Percentiles rank a stretch among this genome's conserved stretches.
Evolutionary conservation across 2,113 vertebrate genomes (phyloP).

Genomic region (Perca flavescens): DNA sequence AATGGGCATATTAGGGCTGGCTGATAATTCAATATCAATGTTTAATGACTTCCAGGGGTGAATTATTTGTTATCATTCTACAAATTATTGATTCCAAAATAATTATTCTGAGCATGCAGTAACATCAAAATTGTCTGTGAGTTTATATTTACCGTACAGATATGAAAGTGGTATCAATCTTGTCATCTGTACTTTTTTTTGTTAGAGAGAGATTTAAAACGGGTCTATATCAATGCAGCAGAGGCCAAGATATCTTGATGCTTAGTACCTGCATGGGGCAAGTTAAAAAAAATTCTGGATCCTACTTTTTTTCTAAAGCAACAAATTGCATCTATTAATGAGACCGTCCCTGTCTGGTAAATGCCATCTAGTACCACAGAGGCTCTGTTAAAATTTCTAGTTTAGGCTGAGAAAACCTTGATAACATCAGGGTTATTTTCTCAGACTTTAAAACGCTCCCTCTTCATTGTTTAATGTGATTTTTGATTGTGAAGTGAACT

Average conservation of each 20-base stretch:
- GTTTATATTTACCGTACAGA: background rate
- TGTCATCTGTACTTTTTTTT: too few relatives aligned
- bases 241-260: too few relatives aligned
- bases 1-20: conserved; percentile 16
- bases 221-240: too few relatives aligned
- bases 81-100: background rate
- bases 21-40: background rate
- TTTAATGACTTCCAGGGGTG: conserved; percentile 2
- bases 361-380: background rate
- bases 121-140: background rate
- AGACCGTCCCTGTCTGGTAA: background rate
- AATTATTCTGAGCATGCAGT: background rate
- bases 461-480: background rate
- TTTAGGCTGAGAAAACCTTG: background rate
- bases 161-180: too few relatives aligned
- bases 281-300: background rate
- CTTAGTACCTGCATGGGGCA: too few relatives aligned
- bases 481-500: background rate
- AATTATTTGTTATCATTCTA: background rate
- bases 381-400: background rate
- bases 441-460: background rate
- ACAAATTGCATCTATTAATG: background rate
- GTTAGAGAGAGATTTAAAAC: too few relatives aligned
- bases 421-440: background rate
- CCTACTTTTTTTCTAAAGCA: background rate